phyloP scores from a whole-genome alignment of 2,888 invertebrate species.

The Cremastobaeus sp. region DNA sequence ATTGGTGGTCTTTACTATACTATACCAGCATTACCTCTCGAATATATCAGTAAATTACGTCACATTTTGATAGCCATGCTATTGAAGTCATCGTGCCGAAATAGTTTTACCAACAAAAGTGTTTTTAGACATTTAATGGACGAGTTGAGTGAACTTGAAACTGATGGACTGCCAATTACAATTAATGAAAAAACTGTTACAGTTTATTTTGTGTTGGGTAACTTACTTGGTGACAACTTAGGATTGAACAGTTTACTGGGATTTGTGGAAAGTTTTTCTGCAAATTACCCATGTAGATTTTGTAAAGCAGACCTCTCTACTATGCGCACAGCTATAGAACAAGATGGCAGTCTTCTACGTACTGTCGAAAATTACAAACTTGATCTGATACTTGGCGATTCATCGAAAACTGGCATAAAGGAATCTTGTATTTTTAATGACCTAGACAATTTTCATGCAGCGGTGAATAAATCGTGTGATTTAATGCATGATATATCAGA shows the following conservation, averaged over 20 bases:
- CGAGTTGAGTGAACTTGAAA: background rate
- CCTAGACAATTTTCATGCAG: slow-evolving; percentile 2
- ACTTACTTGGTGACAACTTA: background rate
- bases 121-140: slow-evolving; percentile 2
- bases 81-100: background rate
- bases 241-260: too few relatives aligned
- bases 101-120: background rate
- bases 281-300: background rate
- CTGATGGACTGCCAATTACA: background rate
- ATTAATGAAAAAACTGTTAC: background rate
- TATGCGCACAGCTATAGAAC: background rate
- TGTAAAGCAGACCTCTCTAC: background rate
- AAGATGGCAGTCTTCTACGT: background rate
- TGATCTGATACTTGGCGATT: background rate
- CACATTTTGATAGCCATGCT: background rate
- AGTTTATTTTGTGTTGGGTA: slow-evolving; percentile 2
- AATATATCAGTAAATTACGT: slow-evolving; percentile 3
- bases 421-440: slow-evolving; percentile 6
- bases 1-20: slow-evolving; percentile 7
- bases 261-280: background rate
- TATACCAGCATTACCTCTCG: background rate
- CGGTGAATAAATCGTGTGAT: background rate
- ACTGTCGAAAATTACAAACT: background rate
- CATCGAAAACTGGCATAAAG: background rate
- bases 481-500: slow-evolving; percentile 12